Evolutionary conservation across 2,113 vertebrate species (phyloP).

Genomic region (Pseudorectes ferrugineus): DNA sequence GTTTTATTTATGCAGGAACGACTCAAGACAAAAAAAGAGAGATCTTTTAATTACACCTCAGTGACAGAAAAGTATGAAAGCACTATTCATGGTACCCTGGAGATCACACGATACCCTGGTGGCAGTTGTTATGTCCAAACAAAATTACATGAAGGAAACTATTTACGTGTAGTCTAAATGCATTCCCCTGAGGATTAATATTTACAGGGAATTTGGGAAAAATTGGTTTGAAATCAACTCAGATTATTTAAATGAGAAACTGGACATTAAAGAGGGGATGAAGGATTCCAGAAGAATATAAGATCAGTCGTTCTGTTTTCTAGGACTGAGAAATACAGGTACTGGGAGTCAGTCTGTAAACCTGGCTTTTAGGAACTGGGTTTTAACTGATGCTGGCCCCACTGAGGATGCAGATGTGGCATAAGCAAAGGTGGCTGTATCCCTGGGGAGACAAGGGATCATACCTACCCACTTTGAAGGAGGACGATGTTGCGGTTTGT

Average conservation of each 20-base stretch:
- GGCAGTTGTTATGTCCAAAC: neutral
- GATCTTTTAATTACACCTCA: neutral
- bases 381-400: neutral
- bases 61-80: neutral
- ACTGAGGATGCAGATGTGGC: neutral
- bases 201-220: neutral
- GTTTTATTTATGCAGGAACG: neutral
- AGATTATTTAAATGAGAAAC: neutral
- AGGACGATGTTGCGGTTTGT: accelerated
- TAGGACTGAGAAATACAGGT: neutral
- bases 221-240: neutral
- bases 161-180: neutral
- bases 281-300: neutral
- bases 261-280: neutral
- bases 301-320: neutral
- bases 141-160: neutral
- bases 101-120: neutral
- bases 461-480: neutral
- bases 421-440: neutral
- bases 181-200: neutral
- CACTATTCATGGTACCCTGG: neutral
- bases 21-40: neutral
- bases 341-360: neutral
- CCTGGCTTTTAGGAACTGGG: neutral
- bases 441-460: neutral